These are phyloP conservation scores for Sardina pilchardus DNA, from an alignment of 2,113 vertebrate genomes.

Conservation along the genomic window DNA sequence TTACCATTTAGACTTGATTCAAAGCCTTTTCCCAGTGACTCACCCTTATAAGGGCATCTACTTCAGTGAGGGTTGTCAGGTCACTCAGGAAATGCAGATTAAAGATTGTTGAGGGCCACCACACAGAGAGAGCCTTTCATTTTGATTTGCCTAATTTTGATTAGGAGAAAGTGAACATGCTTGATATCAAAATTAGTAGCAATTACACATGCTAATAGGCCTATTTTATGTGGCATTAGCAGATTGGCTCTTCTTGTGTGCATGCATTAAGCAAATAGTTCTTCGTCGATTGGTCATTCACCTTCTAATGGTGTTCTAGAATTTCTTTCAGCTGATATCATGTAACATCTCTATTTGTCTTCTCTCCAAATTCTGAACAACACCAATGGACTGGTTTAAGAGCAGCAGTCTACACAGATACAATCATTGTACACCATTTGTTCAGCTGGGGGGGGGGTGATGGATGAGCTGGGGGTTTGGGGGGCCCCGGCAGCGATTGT, in stretches of 20 bases:
- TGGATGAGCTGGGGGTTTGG: background rate
- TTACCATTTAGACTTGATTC: too few species aligned
- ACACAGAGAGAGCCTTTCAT: background rate
- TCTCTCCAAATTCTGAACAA: too few species aligned
- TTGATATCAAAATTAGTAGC: background rate
- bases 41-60: background rate
- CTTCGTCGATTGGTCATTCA: too few species aligned
- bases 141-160: background rate
- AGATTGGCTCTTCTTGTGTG: too few species aligned
- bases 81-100: background rate
- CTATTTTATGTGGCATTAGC: background rate
- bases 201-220: background rate
- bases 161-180: background rate
- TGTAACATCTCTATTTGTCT: background rate
- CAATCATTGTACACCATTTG: background rate
- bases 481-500: background rate
- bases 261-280: too few species aligned
- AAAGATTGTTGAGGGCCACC: too few species aligned
- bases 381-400: too few species aligned
- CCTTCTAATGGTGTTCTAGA: too few species aligned
- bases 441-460: background rate
- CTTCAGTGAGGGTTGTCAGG: background rate
- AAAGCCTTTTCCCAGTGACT: too few species aligned
- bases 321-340: too few species aligned
- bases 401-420: too few species aligned